Base-by-base conservation (phyloP, 2,797 vertebrate species). In the Galagoides demidoff region DNA sequence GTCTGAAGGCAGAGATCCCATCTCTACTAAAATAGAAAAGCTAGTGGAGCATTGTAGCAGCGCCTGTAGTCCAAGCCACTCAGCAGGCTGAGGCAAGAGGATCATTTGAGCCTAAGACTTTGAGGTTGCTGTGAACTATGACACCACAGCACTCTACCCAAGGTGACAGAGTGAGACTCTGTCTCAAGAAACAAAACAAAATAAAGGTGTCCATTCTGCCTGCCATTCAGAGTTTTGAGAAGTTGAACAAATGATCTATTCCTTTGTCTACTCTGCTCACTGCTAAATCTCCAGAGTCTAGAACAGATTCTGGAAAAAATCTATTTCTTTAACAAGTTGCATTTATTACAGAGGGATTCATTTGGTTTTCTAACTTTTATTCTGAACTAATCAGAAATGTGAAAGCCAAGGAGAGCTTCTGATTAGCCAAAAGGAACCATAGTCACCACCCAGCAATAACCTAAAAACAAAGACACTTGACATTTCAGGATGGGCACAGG, bases 301-400 rank as follows among this genome's bases (percentile, higher is more conserved):
- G 52, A 14, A 19, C 2, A 43, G 68, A 45, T 49, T 55, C 55
- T 57, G n/a, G 63, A 85, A 81, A 66, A 81, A 66, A 52, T 16
- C 74, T 76, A 25, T n/a, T 82, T 89, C 79, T 89, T 68, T 81
- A 70, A 76, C 16, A 82, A 81, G 52, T 37, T 49, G 76, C 57
- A 66, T 71, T 85, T 94, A 79, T 83, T 52, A 85, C n/a, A 68
- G 52, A 76, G 61, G 29, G 14, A 70, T 59, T 64, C 37, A 37
- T 85, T 59, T 71, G 57, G 64, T 88, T 87, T 85, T 74, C 61
- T 89, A 81, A 49, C 76, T 68, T 96, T 63, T 73, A 59, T 71
- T 77, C 43, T 70, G 57, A 97, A 66, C 6, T 59, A 45, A 92
- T 57, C 71, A 52, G 63, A 85, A 39, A 43, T 17, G 4, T 11